Conservation (phyloP, 2,888 invertebrate genomes). For the Sarcophaga carnaria region DNA sequence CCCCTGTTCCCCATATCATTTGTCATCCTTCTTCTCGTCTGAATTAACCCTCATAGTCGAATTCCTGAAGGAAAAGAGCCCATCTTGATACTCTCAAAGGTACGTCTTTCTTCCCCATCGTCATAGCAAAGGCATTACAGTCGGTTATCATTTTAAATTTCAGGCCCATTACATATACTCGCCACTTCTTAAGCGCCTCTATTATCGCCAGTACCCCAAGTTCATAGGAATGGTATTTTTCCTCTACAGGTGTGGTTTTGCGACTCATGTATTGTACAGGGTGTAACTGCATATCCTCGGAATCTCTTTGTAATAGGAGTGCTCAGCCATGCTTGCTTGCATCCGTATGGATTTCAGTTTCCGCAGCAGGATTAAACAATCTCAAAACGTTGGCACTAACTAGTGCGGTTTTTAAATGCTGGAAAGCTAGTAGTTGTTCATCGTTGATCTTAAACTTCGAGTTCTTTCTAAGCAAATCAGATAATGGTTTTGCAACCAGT, state of each 20-base stretch:
- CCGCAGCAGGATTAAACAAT: slow-evolving; percentile 59
- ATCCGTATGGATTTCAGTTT: slow-evolving; percentile 70
- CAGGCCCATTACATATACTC: too few relatives aligned
- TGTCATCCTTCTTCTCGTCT: too few relatives aligned
- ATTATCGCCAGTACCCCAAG: too few relatives aligned
- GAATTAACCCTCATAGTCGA: too few relatives aligned
- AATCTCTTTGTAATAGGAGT: slow-evolving; percentile 66
- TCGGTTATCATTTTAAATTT: slow-evolving; percentile 52
- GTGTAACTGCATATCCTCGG: slow-evolving; percentile 12
- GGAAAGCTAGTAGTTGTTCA: slow-evolving; percentile 59
- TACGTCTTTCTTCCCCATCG: slow-evolving; percentile 63
- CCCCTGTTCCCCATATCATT: too few relatives aligned
- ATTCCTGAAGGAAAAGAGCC: slow-evolving; percentile 56
- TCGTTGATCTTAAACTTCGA: slow-evolving; percentile 49
- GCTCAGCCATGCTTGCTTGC: slow-evolving; percentile 69
- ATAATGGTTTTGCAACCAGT: slow-evolving; percentile 75
- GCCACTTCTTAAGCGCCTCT: too few relatives aligned
- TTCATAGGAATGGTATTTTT: too few relatives aligned
- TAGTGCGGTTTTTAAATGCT: slow-evolving; percentile 6
- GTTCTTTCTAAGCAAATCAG: slow-evolving; percentile 70
- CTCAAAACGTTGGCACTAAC: slow-evolving; percentile 64
- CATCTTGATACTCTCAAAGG: slow-evolving; percentile 63
- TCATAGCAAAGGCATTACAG: slow-evolving; percentile 65
- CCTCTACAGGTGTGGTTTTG: too few relatives aligned
- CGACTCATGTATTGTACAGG: too few relatives aligned